A percentile compares a stretch with the other conserved stretches of the same genome.
Evolutionary conservation across 2,888 invertebrate genomes (phyloP).

Genomic region (Steinernema hermaphroditum): DNA sequence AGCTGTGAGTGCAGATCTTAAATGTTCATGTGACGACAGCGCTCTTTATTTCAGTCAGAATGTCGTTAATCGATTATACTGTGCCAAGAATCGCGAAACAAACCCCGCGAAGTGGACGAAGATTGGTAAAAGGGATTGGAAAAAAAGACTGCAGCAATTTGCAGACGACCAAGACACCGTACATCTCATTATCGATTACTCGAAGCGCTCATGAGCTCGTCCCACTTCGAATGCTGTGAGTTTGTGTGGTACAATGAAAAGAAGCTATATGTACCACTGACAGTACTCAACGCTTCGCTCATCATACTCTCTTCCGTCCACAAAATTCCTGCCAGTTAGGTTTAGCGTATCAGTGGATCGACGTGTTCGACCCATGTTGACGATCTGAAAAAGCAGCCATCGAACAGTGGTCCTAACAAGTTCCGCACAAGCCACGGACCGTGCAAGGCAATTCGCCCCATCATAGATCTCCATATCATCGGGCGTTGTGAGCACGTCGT

Average conservation of each 20-base stretch:
- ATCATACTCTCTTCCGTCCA: no score
- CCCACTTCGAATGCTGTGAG: no score
- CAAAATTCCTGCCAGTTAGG: no score
- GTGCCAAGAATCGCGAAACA: neutral
- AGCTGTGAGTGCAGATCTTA: neutral
- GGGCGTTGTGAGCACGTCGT: neutral
- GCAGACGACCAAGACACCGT: no score
- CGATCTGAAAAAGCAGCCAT: conserved; percentile 1
- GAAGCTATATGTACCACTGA: no score
- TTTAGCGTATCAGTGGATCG: neutral
- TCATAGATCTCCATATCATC: neutral
- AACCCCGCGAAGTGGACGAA: neutral
- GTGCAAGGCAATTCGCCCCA: neutral
- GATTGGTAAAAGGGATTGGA: no score
- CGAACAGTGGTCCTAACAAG: neutral
- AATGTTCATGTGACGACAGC: neutral
- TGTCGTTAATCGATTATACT: neutral
- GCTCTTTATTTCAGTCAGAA: neutral
- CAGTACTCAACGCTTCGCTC: no score
- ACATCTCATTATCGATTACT: no score
- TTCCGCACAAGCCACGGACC: neutral
- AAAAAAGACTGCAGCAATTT: no score
- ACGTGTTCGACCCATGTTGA: neutral
- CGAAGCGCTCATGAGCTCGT: no score
- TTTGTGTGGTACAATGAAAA: no score